Evolutionary conservation across 2,113 vertebrate species (phyloP).

Genomic region (Pipa parva): DNA sequence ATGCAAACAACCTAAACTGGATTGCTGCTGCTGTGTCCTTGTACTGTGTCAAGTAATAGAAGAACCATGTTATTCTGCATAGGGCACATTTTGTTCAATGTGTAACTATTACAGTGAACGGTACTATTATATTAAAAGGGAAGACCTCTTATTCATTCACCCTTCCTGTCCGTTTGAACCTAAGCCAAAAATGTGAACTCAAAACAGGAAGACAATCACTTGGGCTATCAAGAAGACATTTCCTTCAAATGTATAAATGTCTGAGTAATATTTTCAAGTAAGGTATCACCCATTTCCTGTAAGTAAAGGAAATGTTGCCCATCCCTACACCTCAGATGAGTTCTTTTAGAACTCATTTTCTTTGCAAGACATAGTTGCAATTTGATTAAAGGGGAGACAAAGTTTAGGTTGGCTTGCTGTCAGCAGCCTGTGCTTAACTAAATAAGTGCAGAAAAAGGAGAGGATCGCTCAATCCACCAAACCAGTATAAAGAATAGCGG

Average conservation of each 20-base stretch:
- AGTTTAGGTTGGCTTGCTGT: too few relatives aligned
- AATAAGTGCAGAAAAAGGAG: too few relatives aligned
- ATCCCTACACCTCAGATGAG: constrained; percentile 52
- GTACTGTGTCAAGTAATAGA: neutral
- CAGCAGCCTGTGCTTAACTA: too few relatives aligned
- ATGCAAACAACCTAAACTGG: too few relatives aligned
- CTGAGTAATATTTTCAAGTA: constrained; percentile 75
- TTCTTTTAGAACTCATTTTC: too few relatives aligned
- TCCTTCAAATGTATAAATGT: constrained; percentile 78
- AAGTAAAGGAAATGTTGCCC: constrained; percentile 66
- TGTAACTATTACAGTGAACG: too few relatives aligned
- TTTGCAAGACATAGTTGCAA: too few relatives aligned
- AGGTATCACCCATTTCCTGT: constrained; percentile 91
- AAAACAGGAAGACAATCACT: constrained; percentile 90
- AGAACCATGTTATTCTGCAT: neutral
- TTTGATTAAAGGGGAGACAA: too few relatives aligned
- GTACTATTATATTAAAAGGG: too few relatives aligned
- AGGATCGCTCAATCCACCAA: too few relatives aligned
- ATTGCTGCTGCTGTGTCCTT: too few relatives aligned
- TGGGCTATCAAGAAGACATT: constrained; percentile 85
- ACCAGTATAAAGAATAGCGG: too few relatives aligned
- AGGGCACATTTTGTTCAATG: neutral
- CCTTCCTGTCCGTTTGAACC: constrained; percentile 26
- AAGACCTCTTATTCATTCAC: constrained; percentile 20
- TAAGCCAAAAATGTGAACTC: constrained; percentile 59